Conservation (phyloP, 2,113 vertebrate species). For the Prunella fulvescens region DNA sequence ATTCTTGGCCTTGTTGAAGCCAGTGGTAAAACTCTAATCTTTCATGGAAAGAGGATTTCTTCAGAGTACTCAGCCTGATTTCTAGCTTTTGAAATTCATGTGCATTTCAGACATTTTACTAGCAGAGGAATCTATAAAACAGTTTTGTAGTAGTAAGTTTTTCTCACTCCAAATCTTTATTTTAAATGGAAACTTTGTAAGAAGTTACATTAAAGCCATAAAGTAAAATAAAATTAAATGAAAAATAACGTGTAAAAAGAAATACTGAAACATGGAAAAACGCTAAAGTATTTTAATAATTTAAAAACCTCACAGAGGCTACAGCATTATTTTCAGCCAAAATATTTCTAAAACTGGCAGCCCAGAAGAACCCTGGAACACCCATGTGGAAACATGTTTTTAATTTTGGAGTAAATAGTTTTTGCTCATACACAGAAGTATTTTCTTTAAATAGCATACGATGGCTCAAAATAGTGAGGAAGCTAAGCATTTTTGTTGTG, state of each 20-base stretch:
- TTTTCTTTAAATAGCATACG: slow-evolving; percentile 24
- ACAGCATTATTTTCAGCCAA: slow-evolving; percentile 36
- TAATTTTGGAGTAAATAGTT: slow-evolving; percentile 69
- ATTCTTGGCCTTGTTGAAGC: background rate
- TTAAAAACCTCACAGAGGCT: slow-evolving; percentile 49
- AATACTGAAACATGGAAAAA: slow-evolving; percentile 34
- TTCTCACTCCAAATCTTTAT: background rate
- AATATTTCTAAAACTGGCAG: slow-evolving; percentile 56
- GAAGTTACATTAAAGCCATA: background rate
- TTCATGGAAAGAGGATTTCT: background rate
- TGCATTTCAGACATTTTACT: background rate
- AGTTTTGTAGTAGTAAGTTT: background rate
- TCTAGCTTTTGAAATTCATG: background rate
- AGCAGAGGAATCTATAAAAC: background rate
- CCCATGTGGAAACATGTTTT: slow-evolving; percentile 70
- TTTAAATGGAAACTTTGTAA: background rate
- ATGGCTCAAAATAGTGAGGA: slow-evolving; percentile 41
- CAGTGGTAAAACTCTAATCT: background rate
- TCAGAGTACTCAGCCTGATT: background rate
- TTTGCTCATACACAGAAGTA: slow-evolving; percentile 29
- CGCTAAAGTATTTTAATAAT: slow-evolving; percentile 30
- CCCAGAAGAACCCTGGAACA: slow-evolving; percentile 59
- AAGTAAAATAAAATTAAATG: background rate
- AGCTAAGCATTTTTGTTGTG: slow-evolving; percentile 5
- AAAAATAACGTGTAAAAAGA: background rate